Conservation (phyloP, 2,113 vertebrate genomes). For the Plectropomus leopardus region DNA sequence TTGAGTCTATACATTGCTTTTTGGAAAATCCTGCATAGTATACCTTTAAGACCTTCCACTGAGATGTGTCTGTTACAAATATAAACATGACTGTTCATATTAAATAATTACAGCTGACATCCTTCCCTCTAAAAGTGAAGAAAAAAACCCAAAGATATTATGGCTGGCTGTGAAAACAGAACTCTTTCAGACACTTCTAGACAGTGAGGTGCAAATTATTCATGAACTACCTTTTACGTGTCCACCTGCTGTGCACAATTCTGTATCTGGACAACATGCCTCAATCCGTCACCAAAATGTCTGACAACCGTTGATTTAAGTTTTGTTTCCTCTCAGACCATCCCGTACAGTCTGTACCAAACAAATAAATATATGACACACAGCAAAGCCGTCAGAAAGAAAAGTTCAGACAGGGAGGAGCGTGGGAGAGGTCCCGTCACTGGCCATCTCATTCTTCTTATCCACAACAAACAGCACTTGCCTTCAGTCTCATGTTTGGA, state of each 20-base stretch:
- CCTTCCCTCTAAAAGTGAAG: constrained; percentile 34
- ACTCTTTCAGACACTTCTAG: constrained; percentile 23
- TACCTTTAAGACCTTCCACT: not conserved
- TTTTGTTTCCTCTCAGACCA: not conserved
- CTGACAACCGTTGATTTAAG: constrained; percentile 9
- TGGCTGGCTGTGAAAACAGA: constrained; percentile 32
- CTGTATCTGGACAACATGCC: not conserved
- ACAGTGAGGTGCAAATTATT: constrained; percentile 6
- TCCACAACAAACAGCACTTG: constrained; percentile 56
- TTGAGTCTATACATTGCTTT: too few species aligned
- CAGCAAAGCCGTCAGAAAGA: constrained; percentile 34
- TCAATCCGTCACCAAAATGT: not conserved
- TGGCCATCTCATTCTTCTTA: constrained; percentile 38
- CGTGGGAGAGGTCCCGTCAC: constrained; percentile 42
- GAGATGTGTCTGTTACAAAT: not conserved
- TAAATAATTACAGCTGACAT: constrained; percentile 26
- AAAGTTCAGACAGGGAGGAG: constrained; percentile 48
- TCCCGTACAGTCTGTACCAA: constrained; percentile 10
- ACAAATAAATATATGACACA: constrained; percentile 55
- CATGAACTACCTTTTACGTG: not conserved
- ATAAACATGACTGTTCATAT: constrained; percentile 12
- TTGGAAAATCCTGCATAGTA: too few species aligned
- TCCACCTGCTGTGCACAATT: not conserved
- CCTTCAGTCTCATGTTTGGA: constrained; percentile 56
- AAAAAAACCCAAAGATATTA: not conserved